Evolutionary conservation across 2,888 invertebrate species (phyloP).

Genomic region (Cryptocephalus primarius): DNA sequence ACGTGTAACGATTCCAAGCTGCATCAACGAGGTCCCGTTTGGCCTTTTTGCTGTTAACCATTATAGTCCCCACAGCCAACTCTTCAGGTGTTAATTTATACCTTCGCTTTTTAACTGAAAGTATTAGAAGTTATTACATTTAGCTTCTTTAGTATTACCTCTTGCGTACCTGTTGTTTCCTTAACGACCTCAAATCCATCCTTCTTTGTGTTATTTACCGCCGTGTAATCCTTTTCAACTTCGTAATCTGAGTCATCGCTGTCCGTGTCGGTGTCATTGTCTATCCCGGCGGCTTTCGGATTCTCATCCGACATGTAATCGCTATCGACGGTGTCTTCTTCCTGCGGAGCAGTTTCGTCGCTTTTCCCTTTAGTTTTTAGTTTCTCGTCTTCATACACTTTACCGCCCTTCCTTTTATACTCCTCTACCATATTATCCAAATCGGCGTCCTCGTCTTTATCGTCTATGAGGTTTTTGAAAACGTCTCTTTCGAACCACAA

Average conservation of each 20-base stretch:
- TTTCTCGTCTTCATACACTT: slow-evolving; percentile 36
- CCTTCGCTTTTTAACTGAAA: slow-evolving; percentile 17
- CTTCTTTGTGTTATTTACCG: slow-evolving; percentile 35
- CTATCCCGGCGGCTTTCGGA: slow-evolving; percentile 21
- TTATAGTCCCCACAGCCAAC: slow-evolving; percentile 82
- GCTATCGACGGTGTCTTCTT: slow-evolving; percentile 18
- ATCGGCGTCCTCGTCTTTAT: slow-evolving; percentile 80
- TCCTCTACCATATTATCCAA: slow-evolving; percentile 66
- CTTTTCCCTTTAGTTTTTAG: slow-evolving; percentile 17
- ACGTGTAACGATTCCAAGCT: slow-evolving; percentile 88
- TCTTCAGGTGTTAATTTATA: slow-evolving; percentile 75
- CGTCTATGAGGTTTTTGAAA: slow-evolving; percentile 68
- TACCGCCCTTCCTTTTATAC: slow-evolving; percentile 59
- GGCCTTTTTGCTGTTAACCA: slow-evolving; percentile 83
- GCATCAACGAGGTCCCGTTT: slow-evolving; percentile 83
- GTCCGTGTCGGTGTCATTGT: slow-evolving; percentile 20
- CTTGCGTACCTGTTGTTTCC: slow-evolving; percentile 28
- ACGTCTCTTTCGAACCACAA: slow-evolving; percentile 81
- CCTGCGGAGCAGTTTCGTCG: slow-evolving; percentile 4
- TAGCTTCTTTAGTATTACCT: no score
- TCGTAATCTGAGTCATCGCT: slow-evolving; percentile 36
- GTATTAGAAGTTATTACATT: neutral
- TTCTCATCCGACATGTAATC: slow-evolving; percentile 26
- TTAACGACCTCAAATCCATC: slow-evolving; percentile 61
- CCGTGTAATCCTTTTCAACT: slow-evolving; percentile 31